A percentile compares a stretch with the other conserved stretches of the same genome.
Evolutionary conservation across 1,140 invertebrate species (phyloP).

Genomic region (Nephila pilipes): DNA sequence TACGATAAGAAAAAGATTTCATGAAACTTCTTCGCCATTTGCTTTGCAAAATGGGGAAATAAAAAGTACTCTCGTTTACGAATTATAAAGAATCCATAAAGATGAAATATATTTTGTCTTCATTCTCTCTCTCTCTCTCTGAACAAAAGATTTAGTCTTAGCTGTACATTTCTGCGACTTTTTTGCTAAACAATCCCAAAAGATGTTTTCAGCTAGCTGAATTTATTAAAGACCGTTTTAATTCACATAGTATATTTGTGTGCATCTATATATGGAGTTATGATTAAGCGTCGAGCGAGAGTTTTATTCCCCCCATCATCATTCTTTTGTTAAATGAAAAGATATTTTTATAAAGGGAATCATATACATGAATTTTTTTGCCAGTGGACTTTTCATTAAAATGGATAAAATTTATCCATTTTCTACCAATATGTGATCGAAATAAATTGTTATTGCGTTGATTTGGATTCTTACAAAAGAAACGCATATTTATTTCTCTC

Average conservation of each 20-base stretch:
- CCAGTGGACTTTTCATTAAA: background rate
- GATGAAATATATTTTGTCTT: conserved; percentile 16
- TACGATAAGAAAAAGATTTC: conserved; percentile 2
- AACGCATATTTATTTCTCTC: no score
- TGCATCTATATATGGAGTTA: background rate
- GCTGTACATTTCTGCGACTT: background rate
- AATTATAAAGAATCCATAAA: conserved; percentile 11
- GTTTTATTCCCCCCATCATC: background rate
- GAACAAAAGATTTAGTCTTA: background rate
- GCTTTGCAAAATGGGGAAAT: background rate
- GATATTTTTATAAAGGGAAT: background rate
- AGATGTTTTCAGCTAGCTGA: background rate
- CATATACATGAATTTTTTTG: background rate
- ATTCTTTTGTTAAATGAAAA: background rate
- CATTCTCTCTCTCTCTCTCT: no score
- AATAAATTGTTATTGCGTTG: background rate
- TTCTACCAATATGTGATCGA: background rate
- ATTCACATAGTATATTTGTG: background rate
- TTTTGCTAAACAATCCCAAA: background rate
- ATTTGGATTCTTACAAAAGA: background rate
- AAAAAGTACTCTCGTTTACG: background rate
- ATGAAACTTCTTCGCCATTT: background rate
- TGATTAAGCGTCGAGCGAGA: background rate
- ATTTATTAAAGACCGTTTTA: conserved; percentile 2
- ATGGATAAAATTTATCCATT: background rate